Evolutionary conservation across 2,113 vertebrate species (phyloP).

Genomic region (Lichenostomus cassidix): DNA sequence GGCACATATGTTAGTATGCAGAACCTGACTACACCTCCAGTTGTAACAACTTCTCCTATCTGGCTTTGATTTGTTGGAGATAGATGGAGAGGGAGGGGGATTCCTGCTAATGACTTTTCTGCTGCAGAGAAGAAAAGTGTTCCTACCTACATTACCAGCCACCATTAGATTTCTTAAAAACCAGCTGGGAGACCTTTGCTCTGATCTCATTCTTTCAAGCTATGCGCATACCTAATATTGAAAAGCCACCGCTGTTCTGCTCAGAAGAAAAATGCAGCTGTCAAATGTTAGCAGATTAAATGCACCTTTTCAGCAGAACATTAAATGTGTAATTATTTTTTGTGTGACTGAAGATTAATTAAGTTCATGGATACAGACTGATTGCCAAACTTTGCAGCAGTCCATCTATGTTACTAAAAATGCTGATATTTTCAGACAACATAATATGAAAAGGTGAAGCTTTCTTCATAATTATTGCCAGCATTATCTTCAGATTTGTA

Average conservation of each 20-base stretch:
- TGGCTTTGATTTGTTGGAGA: conserved; percentile 58
- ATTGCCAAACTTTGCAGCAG: conserved; percentile 63
- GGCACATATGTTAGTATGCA: conserved; percentile 1
- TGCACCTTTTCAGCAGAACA: conserved; percentile 63
- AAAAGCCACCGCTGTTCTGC: conserved; percentile 54
- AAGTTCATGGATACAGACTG: conserved; percentile 60
- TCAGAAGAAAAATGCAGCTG: conserved; percentile 74
- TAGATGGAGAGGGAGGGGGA: neutral
- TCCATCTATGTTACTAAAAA: conserved; percentile 57
- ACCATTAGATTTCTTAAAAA: conserved; percentile 51
- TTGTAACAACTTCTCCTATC: conserved; percentile 32
- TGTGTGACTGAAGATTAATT: conserved; percentile 71
- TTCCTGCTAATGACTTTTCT: conserved; percentile 34
- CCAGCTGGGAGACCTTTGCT: conserved; percentile 59
- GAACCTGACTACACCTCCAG: neutral
- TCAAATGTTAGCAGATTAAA: conserved; percentile 74
- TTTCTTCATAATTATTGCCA: conserved; percentile 42
- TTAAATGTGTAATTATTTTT: conserved; percentile 75
- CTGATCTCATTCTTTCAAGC: conserved; percentile 69
- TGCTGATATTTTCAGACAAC: conserved; percentile 19
- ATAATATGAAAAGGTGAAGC: conserved; percentile 24
- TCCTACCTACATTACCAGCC: conserved; percentile 22
- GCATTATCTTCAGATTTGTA: neutral
- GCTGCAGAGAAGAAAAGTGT: conserved; percentile 32
- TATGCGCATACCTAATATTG: conserved; percentile 57